Evolutionary conservation across 2,888 invertebrate genomes (phyloP).

Genomic region (Ormia ochracea): DNA sequence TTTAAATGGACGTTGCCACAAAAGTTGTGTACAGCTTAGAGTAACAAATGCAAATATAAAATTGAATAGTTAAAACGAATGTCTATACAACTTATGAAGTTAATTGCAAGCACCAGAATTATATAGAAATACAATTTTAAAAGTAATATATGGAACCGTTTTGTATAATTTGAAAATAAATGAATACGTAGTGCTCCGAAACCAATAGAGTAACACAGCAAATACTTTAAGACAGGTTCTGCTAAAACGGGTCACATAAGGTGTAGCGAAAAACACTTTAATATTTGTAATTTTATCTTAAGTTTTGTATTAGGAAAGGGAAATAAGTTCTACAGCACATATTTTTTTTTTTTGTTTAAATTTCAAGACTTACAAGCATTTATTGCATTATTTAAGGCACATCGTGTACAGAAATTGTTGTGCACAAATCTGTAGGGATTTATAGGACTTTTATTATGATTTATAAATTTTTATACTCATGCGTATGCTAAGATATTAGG

Average conservation of each 20-base stretch:
- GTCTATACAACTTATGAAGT: not conserved
- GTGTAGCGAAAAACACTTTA: not conserved
- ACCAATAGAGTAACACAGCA: not conserved
- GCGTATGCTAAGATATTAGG: not conserved
- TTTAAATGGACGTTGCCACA: constrained; percentile 69
- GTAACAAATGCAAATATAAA: constrained; percentile 18
- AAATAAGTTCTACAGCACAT: not conserved
- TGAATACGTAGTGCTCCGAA: not conserved
- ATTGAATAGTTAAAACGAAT: not conserved
- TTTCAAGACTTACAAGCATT: not conserved
- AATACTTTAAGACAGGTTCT: not conserved
- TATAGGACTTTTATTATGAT: constrained; percentile 9
- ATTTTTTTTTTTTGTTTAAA: not conserved
- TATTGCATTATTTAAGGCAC: not conserved
- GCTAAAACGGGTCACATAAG: not conserved
- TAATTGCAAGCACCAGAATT: not conserved
- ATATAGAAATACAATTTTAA: not conserved
- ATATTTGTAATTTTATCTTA: not conserved
- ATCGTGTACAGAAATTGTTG: not conserved
- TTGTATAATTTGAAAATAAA: constrained; percentile 2
- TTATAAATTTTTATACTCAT: not conserved
- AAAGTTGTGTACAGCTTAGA: constrained; percentile 69
- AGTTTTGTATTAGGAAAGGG: not conserved
- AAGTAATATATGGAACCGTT: not conserved
- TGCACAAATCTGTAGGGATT: no score